Base-by-base conservation (phyloP, 2,888 invertebrate species). In the Auanema freiburgensis region DNA sequence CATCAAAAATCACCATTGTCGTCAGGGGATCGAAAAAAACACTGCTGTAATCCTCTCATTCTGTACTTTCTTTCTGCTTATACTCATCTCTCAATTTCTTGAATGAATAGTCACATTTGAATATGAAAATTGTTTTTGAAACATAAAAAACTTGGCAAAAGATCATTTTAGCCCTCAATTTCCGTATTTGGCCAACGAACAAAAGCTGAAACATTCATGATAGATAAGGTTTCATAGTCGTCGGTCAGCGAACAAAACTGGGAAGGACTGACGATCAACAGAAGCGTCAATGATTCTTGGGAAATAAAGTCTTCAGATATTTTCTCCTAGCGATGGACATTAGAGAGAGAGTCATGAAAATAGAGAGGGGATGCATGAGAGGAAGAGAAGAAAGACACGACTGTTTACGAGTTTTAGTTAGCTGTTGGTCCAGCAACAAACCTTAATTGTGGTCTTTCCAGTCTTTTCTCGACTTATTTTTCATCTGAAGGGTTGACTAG, bases 161-260 rank as follows among this genome's bases (percentile, higher is more conserved):
- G 33, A 33, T 33, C 33, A 33, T 33, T 33, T 33, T 18, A 6
- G 16, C 21, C 46, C 16, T 46, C 46, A 46, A 16, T 18, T 46
- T 46, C 46, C 16, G 46, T 21, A 16, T 18, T 46, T 46, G 16
- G 16, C 46, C 16, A 18, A 46, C 46, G 21, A 16, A 46, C 16
- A 46, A 46, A 21, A 46, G 21, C 46, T 21, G 46, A 46, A 46
- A 18, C 21, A 18, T 46, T 46, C 46, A 46, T 18, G 16, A 46
- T 46, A 46, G 21, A 18, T 46, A 46, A 46, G 46, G 46, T 18
- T 46, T 18, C 46, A 21, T 46, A 46, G 46, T 21, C 46, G 21
- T 18, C 16, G 46, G 21, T 18, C 46, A 18, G 21, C 16, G 46
- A 46, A 16, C 16, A 21, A 46, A 46, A 46, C 46, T 46, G 46